Conservation (phyloP, 2,113 vertebrate species). For the Anthoscopus minutus region DNA sequence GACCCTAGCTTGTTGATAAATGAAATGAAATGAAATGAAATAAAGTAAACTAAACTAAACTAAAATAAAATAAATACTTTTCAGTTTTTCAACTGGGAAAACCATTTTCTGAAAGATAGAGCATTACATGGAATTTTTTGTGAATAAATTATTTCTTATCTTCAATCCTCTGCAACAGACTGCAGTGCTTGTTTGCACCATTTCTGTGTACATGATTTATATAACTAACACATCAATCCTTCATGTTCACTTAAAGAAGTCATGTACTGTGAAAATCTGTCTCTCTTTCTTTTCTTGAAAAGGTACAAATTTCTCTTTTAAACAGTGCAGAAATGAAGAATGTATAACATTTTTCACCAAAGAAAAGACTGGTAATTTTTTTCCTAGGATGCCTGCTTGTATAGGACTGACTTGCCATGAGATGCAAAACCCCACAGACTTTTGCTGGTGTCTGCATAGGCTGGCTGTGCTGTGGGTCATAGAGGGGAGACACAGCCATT, state of each 20-base stretch:
- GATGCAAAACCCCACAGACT: background rate
- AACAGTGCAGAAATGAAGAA: background rate
- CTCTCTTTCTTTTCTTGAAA: background rate
- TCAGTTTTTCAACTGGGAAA: background rate
- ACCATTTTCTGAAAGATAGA: background rate
- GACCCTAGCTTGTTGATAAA: background rate
- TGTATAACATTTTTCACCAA: background rate
- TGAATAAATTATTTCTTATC: background rate
- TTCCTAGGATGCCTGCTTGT: background rate
- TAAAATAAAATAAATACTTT: background rate
- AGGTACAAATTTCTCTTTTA: background rate
- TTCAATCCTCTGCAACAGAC: background rate
- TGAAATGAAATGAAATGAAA: background rate
- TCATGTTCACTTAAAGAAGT: background rate
- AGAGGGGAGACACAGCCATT: accelerated
- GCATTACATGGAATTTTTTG: background rate
- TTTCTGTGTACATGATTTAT: background rate
- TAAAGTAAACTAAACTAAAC: background rate
- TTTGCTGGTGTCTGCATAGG: background rate
- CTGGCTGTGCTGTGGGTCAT: background rate
- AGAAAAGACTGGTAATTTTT: background rate
- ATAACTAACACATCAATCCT: background rate
- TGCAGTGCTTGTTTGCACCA: background rate
- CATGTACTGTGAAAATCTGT: background rate
- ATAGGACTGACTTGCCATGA: background rate